Evolutionary conservation across 2,113 vertebrate genomes (phyloP).

Genomic region (Charina bottae): DNA sequence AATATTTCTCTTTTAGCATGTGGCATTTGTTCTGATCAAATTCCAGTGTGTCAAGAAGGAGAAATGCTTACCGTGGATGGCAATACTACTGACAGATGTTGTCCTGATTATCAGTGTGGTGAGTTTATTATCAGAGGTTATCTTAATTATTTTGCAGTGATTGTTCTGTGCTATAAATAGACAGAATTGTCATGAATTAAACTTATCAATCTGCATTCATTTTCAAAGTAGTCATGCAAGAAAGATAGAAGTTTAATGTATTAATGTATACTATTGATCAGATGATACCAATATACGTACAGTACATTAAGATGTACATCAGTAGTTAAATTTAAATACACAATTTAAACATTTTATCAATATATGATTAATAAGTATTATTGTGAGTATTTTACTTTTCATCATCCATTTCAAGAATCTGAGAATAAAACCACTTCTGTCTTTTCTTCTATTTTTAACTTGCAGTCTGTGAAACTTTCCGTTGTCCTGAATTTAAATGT

Average conservation of each 20-base stretch:
- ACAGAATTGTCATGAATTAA: neutral
- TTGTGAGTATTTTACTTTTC: neutral
- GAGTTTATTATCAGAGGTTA: conserved; percentile 59
- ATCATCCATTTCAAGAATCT: conserved; percentile 3
- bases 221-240: neutral
- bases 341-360: neutral
- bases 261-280: neutral
- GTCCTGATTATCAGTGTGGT: conserved; percentile 91
- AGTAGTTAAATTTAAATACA: neutral
- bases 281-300: neutral
- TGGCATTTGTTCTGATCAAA: conserved; percentile 74
- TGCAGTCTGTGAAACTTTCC: conserved; percentile 88
- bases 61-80: conserved; percentile 84
- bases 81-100: conserved; percentile 89
- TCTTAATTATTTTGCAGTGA: neutral
- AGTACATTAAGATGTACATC: neutral
- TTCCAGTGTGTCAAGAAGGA: conserved; percentile 85
- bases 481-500: conserved; percentile 84
- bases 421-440: neutral
- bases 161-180: neutral
- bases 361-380: neutral
- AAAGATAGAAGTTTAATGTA: neutral
- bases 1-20: conserved; percentile 78
- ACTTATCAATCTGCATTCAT: neutral
- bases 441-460: neutral